Base-by-base conservation (phyloP, 2,113 vertebrate genomes). In the Pachypanchax playfairii region DNA sequence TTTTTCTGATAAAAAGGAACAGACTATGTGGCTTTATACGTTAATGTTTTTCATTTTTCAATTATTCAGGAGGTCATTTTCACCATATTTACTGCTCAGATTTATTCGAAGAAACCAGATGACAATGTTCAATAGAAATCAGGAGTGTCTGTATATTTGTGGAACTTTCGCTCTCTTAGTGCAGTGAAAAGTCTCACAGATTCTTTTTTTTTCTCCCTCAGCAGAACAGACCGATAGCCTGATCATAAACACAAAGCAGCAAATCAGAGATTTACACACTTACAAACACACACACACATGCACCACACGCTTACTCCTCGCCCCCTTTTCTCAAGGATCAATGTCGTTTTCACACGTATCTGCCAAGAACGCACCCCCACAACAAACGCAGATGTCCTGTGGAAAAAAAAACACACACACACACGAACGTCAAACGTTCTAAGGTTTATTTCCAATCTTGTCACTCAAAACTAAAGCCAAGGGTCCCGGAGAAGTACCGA, bases 291-390 rank as follows among this genome's bases (percentile, higher is more conserved):
- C 31, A 42, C 38, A 42, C 39, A 26, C 36, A 18, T 8, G 2
- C 25, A 29, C 48, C 44, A 36, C 51, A 56, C 48, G 57, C 42
- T 29, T 50, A 28, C 52, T 50, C 49, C 3, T 12, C 13, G 9
- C n/a, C 29, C 29, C 28, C 17, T 26, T 36, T 18, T 5, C 20
- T 36, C 41, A 26, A 65, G 36, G 53, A 73, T 78, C 65, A 43
- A 62, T 70, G 75, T 72, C 67, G 44, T 83, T 85, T 89, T 89
- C 73, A 55, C 84, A 79, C 78, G 18, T 83, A 61, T 83, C 28
- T 73, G 80, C 58, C 50, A 85, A 79, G 87, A 39, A 79, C 71
- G 46, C 35, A 46, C 65, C 59, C n/a, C 60, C 11, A 51, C 65
- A 52, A 66, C 24, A 66, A 50, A 33, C 38, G 18, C 47, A 76